Evolutionary conservation across 2,888 invertebrate genomes (phyloP), one percentile per base, ranked within the genome.

Genomic region (Caenorhabditis wallacei): DNA sequence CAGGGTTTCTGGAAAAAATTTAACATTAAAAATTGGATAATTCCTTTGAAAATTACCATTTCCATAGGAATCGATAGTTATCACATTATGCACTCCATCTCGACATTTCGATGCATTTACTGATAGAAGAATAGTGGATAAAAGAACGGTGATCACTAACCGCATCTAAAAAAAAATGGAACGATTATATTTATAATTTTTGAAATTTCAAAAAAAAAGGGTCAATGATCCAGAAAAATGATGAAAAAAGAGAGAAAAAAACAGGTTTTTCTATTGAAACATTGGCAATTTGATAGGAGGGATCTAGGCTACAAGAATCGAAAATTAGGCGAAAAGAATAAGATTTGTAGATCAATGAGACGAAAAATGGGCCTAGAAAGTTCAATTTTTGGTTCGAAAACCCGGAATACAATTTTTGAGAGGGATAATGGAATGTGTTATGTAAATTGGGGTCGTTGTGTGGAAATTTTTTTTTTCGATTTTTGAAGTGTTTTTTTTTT

Each of bases 11-110:
- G 78, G 18, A 66, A 7, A 13, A 51, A 16, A 37, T 46, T 30
- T n/a, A 48, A 48, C 18, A 13, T 16, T 18, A 30, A 13, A 22
- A 1, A 5, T 20, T n/a, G n/a, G n/a, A 54, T 8, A 59, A 59
- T 24, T 13, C 11, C 16, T 30, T 30, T 30, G 3, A n/a, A n/a
- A 5, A 30, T 63, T 30, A 84, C 86, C 83, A 68, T 83, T 80
- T 51, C 85, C 87, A 79, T 84, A 85, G 11, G 85, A 85, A 54
- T 85, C 84, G 26, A 85, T 66, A 1, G 71, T 82, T 43, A 87
- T 72, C 18, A 87, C 84, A 68, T 87, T 87, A 69, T 87, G 81
- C 13, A 85, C 76, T 35, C 85, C 85, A 71, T 87, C 87, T 0
- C 81, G 68, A 53, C 87, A 87, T 10, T 69, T 72, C 30, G 71